Conservation (phyloP, 2,113 vertebrate genomes). For the Brienomyrus longianalis region DNA sequence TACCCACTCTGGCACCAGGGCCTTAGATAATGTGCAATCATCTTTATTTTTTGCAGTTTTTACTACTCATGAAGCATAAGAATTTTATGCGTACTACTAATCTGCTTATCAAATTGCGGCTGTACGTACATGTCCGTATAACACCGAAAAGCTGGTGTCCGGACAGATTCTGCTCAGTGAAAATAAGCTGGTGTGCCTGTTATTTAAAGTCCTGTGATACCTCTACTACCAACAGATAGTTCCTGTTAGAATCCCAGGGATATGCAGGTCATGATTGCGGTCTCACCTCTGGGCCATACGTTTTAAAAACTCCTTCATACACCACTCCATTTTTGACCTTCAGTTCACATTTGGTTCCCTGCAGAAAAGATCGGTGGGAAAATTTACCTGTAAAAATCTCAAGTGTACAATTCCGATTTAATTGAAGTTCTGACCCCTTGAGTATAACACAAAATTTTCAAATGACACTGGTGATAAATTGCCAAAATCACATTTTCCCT, state of each 20-base stretch:
- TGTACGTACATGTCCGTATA: background rate
- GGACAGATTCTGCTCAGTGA: background rate
- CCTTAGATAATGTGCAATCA: background rate
- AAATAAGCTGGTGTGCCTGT: background rate
- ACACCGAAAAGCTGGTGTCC: background rate
- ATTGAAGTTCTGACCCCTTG: background rate
- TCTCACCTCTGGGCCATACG: slow-evolving; percentile 95
- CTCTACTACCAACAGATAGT: background rate
- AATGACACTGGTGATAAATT: background rate
- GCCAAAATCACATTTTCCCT: background rate
- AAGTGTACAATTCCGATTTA: background rate
- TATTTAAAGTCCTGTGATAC: background rate
- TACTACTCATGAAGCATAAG: background rate
- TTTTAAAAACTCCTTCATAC: slow-evolving; percentile 99
- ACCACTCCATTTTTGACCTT: slow-evolving; percentile 93
- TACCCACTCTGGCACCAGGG: background rate
- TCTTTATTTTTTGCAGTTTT: background rate
- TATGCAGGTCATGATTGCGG: background rate
- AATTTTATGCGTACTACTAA: background rate
- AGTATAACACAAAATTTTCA: background rate
- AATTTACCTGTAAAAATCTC: slow-evolving; percentile 17
- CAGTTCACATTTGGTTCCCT: slow-evolving; percentile 98
- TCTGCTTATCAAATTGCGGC: background rate
- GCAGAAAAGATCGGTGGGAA: slow-evolving; percentile 37
- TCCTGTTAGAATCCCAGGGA: background rate